Evolutionary conservation across 2,113 vertebrate species (phyloP).

Genomic region (Poicephalus gulielmi): DNA sequence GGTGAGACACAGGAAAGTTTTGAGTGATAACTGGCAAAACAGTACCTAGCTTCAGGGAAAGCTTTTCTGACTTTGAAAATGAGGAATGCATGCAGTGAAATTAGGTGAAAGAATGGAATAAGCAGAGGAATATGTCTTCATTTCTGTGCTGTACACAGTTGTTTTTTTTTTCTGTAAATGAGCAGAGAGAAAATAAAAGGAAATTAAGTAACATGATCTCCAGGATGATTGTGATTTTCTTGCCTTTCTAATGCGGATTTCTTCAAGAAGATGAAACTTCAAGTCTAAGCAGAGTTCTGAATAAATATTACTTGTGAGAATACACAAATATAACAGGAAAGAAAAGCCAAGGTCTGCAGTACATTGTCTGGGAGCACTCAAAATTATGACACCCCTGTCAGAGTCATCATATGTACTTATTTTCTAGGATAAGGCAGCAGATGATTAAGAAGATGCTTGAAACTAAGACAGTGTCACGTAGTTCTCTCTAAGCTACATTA

Average conservation of each 20-base stretch:
- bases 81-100: neutral
- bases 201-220: neutral
- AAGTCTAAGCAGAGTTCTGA: neutral
- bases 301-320: neutral
- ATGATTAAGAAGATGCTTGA: constrained; percentile 20
- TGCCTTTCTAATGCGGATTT: neutral
- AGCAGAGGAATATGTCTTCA: neutral
- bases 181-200: neutral
- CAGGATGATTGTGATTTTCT: neutral
- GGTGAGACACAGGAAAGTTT: neutral
- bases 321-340: neutral
- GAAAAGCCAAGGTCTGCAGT: neutral
- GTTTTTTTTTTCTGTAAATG: neutral
- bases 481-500: constrained; percentile 20
- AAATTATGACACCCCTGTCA: constrained; percentile 40
- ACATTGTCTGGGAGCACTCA: neutral
- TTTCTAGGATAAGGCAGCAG: constrained; percentile 30
- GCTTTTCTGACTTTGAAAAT: neutral
- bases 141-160: neutral
- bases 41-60: neutral
- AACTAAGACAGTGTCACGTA: neutral
- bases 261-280: neutral
- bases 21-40: neutral
- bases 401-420: neutral
- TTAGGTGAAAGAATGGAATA: neutral